Evolutionary conservation across 1,140 invertebrate species (phyloP).

Genomic region (Bemisia tabaci): DNA sequence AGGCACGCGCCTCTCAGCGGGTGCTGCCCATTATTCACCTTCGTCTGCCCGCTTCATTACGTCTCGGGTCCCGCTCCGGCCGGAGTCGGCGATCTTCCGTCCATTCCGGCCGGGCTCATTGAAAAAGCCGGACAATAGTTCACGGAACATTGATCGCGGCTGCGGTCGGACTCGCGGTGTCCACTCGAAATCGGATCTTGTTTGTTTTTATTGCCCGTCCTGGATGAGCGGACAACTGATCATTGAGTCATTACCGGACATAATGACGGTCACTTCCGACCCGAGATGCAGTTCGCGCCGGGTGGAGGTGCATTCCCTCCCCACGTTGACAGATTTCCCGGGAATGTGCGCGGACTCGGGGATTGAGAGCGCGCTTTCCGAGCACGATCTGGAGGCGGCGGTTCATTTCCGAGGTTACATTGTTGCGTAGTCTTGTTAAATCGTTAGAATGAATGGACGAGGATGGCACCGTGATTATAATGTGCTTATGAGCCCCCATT

Average conservation of each 20-base stretch:
- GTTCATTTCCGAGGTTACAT: too few species aligned
- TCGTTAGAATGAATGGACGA: too few species aligned
- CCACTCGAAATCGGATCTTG: neutral
- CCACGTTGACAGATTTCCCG: too few species aligned
- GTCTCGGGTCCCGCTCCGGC: neutral
- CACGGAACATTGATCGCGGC: neutral
- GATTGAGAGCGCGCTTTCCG: too few species aligned
- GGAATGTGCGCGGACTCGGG: too few species aligned
- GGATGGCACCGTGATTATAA: too few species aligned
- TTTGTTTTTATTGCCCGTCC: neutral
- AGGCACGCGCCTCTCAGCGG: neutral
- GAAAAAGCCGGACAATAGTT: neutral
- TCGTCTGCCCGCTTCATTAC: too few species aligned
- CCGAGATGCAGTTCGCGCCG: too few species aligned
- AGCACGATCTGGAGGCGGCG: too few species aligned
- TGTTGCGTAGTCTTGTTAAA: too few species aligned
- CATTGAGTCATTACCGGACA: neutral
- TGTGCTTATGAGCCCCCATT: too few species aligned
- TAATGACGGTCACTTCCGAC: neutral
- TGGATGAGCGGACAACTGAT: neutral
- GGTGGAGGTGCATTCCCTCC: too few species aligned
- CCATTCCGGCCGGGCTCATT: neutral
- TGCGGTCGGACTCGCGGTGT: neutral
- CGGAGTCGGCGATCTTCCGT: neutral
- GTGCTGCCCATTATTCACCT: neutral